Conservation (phyloP, 64 coral and sea anemone genomes). For the Porites australiensis region DNA sequence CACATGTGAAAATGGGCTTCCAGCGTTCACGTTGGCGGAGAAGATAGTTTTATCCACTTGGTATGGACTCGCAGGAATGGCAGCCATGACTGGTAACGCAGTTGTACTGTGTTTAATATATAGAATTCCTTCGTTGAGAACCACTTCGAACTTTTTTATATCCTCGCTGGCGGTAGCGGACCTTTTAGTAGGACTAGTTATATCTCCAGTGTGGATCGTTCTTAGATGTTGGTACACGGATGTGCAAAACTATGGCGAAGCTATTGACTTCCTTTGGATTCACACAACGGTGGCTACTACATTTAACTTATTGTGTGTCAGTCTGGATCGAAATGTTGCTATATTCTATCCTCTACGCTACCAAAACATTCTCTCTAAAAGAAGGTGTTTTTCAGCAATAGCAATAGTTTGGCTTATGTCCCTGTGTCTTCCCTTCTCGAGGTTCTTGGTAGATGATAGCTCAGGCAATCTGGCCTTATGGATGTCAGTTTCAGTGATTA, state of each 20-base stretch:
- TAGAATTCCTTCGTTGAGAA: not conserved
- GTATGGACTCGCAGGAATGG: not conserved
- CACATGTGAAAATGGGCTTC: no score
- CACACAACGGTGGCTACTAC: slow-evolving; percentile 17
- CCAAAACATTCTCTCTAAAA: not conserved
- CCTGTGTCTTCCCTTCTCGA: not conserved
- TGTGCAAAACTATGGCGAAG: not conserved
- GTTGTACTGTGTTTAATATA: not conserved
- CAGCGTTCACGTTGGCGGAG: not conserved
- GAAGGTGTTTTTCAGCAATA: not conserved
- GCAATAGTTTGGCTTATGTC: not conserved
- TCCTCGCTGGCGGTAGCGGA: not conserved
- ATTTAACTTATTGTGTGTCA: slow-evolving; percentile 1
- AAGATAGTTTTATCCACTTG: not conserved
- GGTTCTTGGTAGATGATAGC: not conserved
- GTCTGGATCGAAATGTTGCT: not conserved
- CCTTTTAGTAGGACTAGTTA: slow-evolving; percentile 14
- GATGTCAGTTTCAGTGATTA: not conserved
- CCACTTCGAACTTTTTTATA: not conserved
- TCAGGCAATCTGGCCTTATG: not conserved
- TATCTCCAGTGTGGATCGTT: not conserved
- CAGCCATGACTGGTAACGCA: not conserved
- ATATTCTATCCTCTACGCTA: not conserved
- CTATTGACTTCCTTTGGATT: not conserved
- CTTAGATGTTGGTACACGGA: not conserved